Conservation (phyloP, 2,113 vertebrate genomes). For the Nothocercus julius region DNA sequence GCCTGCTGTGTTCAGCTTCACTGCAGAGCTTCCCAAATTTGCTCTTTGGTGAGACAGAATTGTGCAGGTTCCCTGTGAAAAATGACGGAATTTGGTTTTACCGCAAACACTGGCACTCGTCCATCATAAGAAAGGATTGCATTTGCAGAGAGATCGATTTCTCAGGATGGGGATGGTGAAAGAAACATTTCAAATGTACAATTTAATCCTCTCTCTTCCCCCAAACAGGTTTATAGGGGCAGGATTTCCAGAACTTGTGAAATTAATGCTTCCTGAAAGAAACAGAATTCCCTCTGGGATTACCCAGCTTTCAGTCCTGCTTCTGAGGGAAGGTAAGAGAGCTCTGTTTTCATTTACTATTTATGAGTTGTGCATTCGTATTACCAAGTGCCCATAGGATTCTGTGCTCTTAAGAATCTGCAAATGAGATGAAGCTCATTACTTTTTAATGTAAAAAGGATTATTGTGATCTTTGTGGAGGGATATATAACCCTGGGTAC, state of each 20-base stretch:
- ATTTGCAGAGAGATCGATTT: background rate
- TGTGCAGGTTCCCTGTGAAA: slow-evolving; percentile 45
- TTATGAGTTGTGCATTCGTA: slow-evolving; percentile 65
- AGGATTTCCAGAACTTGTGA: slow-evolving; percentile 8
- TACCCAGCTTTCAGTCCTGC: slow-evolving; percentile 44
- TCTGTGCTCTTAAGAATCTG: slow-evolving; percentile 72
- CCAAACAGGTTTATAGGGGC: background rate
- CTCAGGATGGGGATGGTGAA: background rate
- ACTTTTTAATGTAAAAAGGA: slow-evolving; percentile 75
- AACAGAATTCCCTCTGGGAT: slow-evolving; percentile 45
- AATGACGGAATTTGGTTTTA: slow-evolving; percentile 38
- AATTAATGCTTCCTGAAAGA: slow-evolving; percentile 42
- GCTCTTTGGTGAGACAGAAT: slow-evolving; percentile 19
- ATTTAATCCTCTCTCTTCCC: background rate
- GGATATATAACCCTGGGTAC: background rate
- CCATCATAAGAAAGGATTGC: background rate
- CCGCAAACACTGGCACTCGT: slow-evolving; percentile 1
- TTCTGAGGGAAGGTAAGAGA: slow-evolving; percentile 60
- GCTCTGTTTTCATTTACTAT: slow-evolving; percentile 70
- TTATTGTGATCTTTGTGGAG: slow-evolving; percentile 19
- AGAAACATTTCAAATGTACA: slow-evolving; percentile 1
- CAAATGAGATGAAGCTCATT: slow-evolving; percentile 69
- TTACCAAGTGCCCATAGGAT: slow-evolving; percentile 57
- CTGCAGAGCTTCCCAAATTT: slow-evolving; percentile 4
- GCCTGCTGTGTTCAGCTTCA: slow-evolving; percentile 8